Percentiles rank a stretch among this genome's conserved stretches.
These are phyloP conservation scores for Nerophis ophidion DNA, from an alignment of 2,113 vertebrate species.

Conservation along the genomic window DNA sequence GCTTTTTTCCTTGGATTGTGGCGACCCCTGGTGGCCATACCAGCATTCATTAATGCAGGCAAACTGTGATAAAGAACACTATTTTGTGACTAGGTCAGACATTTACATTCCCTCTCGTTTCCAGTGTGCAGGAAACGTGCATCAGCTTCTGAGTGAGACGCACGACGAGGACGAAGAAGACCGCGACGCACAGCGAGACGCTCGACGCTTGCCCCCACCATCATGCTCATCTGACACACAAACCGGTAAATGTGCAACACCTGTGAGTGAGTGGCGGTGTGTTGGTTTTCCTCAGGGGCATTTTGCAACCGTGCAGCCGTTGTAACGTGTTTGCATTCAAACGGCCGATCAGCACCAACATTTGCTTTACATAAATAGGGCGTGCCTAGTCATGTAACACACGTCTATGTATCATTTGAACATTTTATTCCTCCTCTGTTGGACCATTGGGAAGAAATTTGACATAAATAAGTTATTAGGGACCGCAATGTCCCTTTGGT, in stretches of 20 bases:
- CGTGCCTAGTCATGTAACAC: not conserved
- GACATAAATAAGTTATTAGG: too few species aligned
- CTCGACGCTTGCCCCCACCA: conserved; percentile 18
- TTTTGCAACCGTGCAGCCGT: not conserved
- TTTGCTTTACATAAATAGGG: not conserved
- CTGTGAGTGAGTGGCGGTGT: not conserved
- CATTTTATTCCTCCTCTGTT: too few species aligned
- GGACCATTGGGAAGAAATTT: too few species aligned
- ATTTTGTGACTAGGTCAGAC: too few species aligned
- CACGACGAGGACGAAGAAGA: conserved; percentile 5
- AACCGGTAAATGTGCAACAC: conserved; percentile 37
- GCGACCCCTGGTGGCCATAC: conserved; percentile 54
- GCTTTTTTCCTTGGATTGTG: conserved; percentile 10
- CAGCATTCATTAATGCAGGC: not conserved
- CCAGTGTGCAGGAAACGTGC: conserved; percentile 25
- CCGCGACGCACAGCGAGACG: conserved; percentile 18
- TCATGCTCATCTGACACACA: conserved; percentile 58
- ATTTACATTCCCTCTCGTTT: conserved; percentile 10
- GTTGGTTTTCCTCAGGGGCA: not conserved
- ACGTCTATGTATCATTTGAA: not conserved
- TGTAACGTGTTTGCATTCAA: not conserved
- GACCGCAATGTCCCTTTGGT: too few species aligned
- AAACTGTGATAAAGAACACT: not conserved
- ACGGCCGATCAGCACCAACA: not conserved
- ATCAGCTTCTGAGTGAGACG: conserved; percentile 3